Base-by-base conservation (phyloP, 2,113 vertebrate species). In the Microcebus murinus region DNA sequence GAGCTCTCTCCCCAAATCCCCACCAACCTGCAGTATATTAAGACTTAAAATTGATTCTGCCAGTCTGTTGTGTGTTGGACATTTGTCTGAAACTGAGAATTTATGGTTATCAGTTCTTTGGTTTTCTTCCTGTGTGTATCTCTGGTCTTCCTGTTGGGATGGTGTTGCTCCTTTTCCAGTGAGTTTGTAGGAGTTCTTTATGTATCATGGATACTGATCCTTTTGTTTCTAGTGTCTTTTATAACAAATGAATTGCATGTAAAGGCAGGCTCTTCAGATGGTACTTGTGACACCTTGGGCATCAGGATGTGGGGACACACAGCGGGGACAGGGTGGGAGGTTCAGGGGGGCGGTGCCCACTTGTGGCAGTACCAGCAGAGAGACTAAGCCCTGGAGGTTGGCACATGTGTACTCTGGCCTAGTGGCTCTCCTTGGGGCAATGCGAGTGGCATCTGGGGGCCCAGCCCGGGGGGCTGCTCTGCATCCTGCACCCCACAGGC, bases 91-190 rank as follows among this genome's bases (percentile, higher is more conserved):
- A 59, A 31, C 3, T 13, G 12, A 50, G 29, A 14, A 14, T 27
- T 4, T 57, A 31, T 50, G 3, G 36, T 57, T 29, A 3, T 67
- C 18, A 10, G 63, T 23, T 17, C 42, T 45, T 29, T 36, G 1
- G 2, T 2, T 61, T 67, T 48, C 9, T 12, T 17, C 39, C 5
- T 48, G 59, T 21, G 45, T 21, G 20, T 20, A 1, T 31, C 0
- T 0, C 20, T n/a, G 11, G 1, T 36, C 48, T 57, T 57, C 57
- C 48, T 67, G 6, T 31, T 63, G 45, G 42, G 61, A 36, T 23
- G 2, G 17, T 23, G 2, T 21, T 25, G 8, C 29, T 63, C 67
- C 11, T 59, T 79, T 82, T 8, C 1, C 0, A 0, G 31, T 17
- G 83, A 50, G 15, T 45, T 86, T 84, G 31, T 20, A 68, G 73